Evolutionary conservation across 2,113 vertebrate species (phyloP).

Genomic region (Neodontobutis hainanensis): DNA sequence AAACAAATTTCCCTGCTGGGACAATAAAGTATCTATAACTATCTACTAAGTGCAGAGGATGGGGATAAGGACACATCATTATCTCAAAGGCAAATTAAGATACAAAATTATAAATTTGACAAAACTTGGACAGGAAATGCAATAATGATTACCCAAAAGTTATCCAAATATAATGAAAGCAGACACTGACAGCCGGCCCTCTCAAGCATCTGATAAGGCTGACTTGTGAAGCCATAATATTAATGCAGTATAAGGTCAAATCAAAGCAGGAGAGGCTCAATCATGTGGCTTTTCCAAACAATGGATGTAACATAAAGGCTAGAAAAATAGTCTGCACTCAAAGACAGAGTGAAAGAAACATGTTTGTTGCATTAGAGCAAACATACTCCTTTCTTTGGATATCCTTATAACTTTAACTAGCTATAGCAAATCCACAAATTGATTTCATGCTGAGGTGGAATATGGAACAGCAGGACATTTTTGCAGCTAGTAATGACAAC

Average conservation of each 20-base stretch:
- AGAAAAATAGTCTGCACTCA: background rate
- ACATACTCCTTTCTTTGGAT: background rate
- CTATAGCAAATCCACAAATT: constrained; percentile 8
- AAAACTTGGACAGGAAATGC: constrained; percentile 14
- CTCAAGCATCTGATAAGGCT: constrained; percentile 68
- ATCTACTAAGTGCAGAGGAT: too few relatives aligned
- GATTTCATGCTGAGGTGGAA: constrained; percentile 8
- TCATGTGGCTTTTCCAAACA: constrained; percentile 52
- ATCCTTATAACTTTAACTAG: background rate
- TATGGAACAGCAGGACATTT: background rate
- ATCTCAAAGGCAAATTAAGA: too few relatives aligned
- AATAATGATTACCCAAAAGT: constrained; percentile 38
- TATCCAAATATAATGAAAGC: constrained; percentile 47
- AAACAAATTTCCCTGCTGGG: too few relatives aligned
- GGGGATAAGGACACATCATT: too few relatives aligned
- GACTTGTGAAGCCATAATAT: constrained; percentile 65
- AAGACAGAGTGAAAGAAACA: background rate
- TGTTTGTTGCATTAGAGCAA: constrained; percentile 7
- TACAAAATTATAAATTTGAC: background rate
- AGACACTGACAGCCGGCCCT: constrained; percentile 69
- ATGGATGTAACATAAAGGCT: constrained; percentile 34
- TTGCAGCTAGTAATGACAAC: too few relatives aligned
- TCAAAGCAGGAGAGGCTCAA: constrained; percentile 64
- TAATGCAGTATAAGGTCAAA: constrained; percentile 75
- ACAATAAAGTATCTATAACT: too few relatives aligned